Base-by-base conservation (phyloP, 2,888 invertebrate genomes). In the Nineta flava region DNA sequence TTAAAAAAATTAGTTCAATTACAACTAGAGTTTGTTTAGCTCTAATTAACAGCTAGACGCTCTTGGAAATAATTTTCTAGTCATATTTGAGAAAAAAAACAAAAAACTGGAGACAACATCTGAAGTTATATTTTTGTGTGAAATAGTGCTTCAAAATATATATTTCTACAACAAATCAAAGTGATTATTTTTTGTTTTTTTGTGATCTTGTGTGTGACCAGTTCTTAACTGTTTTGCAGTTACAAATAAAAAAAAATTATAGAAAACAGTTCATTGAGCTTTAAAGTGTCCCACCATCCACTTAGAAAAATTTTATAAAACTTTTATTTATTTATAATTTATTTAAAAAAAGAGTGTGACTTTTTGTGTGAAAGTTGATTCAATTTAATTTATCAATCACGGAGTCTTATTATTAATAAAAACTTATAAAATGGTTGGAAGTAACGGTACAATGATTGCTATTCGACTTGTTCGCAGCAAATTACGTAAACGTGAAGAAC, bases 401-500 rank as follows among this genome's bases (percentile, higher is more conserved):
- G 38, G 38, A 38, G 15, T 38, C 38, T 12, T 38, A 38, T 38
- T 38, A 38, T n/a, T 15, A 13, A 38, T 32, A 13, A 35, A 38
- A 6, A 26, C 7, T 26, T 26, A 26, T 64, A 79, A 76, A 64
- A 86, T 87, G 86, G 86, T 87, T 70, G 86, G 86, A 70, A 84
- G 79, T 72, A 84, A 84, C 72, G 84, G 83, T 69, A 84, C 84
- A 66, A 79, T 87, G 81, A 83, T 84, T 72, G 85, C 87, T 69
- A 83, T 87, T 69, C 87, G 87, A 73, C 82, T 87, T 81, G 87
- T 87, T 72, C 86, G 86, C 79, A 87, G 86, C 72, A 87, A 87
- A 75, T 77, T 87, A 72, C 77, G 86, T 64, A 87, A 87, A 72
- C 78, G 87, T 60, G 87, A 87, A 70, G 87, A 86, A 65, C 78